phyloP scores from a whole-genome alignment of 1,140 invertebrate species.

The Episyrphus balteatus region DNA sequence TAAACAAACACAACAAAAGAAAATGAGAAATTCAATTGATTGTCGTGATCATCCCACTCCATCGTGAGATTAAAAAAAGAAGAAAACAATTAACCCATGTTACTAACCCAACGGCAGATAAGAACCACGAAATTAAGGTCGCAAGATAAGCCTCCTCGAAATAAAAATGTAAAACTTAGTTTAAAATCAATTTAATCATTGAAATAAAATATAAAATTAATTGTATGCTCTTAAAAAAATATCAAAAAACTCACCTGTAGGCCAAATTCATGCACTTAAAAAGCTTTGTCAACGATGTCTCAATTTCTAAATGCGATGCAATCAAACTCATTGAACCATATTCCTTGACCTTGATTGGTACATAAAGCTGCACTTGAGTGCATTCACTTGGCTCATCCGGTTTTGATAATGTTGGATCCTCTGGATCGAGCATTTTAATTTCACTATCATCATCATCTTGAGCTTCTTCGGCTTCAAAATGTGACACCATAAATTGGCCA shows the following conservation, averaged over 20 bases:
- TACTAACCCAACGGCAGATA: too few relatives aligned
- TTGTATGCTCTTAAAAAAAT: too few relatives aligned
- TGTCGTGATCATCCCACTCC: too few relatives aligned
- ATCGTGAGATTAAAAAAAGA: too few relatives aligned
- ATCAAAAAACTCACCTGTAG: constrained; percentile 64
- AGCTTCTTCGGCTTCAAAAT: constrained; percentile 89
- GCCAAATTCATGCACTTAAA: constrained; percentile 95
- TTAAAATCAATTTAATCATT: too few relatives aligned
- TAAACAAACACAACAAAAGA: too few relatives aligned
- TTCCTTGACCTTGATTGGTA: constrained; percentile 15
- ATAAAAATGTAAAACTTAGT: too few relatives aligned
- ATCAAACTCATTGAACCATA: constrained; percentile 31
- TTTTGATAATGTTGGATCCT: constrained; percentile 29
- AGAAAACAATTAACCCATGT: too few relatives aligned
- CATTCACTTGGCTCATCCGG: constrained; percentile 23
- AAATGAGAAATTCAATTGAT: too few relatives aligned
- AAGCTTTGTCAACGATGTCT: constrained; percentile 85
- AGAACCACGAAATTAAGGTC: too few relatives aligned
- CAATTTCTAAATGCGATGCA: constrained; percentile 65
- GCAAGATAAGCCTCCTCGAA: too few relatives aligned
- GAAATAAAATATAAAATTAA: too few relatives aligned
- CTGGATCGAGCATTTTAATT: constrained; percentile 53
- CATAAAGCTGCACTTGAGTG: constrained; percentile 29
- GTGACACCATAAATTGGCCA: constrained; percentile 96
- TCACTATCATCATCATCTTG: constrained; percentile 61